Conservation (phyloP, 35 echinoderm and acorn worm genomes). For the Apostichopus parvimensis region DNA sequence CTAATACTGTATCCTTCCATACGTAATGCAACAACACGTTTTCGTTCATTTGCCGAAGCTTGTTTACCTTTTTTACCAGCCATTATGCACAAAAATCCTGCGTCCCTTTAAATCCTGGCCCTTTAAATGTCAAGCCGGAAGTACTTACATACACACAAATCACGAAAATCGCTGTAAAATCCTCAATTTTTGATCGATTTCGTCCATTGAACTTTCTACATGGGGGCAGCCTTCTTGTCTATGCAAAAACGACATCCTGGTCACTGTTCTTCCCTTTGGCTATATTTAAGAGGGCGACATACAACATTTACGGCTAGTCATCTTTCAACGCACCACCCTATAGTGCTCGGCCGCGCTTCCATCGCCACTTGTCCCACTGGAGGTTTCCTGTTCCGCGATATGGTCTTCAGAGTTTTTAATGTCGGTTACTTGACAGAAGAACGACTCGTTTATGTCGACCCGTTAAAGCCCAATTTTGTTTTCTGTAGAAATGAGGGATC, state of each 20-base stretch:
- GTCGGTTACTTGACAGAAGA: too few species aligned
- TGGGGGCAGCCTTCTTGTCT: slow-evolving; percentile 12
- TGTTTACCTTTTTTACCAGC: slow-evolving; percentile 16
- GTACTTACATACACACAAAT: slow-evolving; percentile 26
- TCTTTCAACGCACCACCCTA: slow-evolving; percentile 33
- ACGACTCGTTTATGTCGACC: too few species aligned
- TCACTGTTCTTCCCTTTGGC: slow-evolving; percentile 30
- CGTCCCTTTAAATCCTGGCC: slow-evolving; percentile 26
- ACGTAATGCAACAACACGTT: slow-evolving; percentile 28
- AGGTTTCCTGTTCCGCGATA: too few species aligned
- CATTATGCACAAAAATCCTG: slow-evolving; percentile 27
- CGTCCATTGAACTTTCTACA: slow-evolving; percentile 18
- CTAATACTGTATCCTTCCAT: slow-evolving; percentile 22
- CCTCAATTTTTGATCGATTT: slow-evolving; percentile 8
- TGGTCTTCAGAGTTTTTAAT: too few species aligned
- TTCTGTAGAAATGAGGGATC: too few species aligned
- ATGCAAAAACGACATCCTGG: slow-evolving; percentile 35
- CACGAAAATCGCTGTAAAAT: slow-evolving; percentile 32
- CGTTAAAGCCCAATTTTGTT: too few species aligned
- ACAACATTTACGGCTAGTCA: slow-evolving; percentile 26
- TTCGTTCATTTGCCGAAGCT: slow-evolving; percentile 20
- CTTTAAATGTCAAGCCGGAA: neutral
- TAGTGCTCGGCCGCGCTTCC: too few species aligned
- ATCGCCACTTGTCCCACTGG: too few species aligned
- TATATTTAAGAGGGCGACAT: slow-evolving; percentile 31